Percentiles rank a stretch among this genome's conserved stretches.
Conservation (phyloP, 92 coral and sea anemone species). For the Epizoanthus illoricatus region DNA sequence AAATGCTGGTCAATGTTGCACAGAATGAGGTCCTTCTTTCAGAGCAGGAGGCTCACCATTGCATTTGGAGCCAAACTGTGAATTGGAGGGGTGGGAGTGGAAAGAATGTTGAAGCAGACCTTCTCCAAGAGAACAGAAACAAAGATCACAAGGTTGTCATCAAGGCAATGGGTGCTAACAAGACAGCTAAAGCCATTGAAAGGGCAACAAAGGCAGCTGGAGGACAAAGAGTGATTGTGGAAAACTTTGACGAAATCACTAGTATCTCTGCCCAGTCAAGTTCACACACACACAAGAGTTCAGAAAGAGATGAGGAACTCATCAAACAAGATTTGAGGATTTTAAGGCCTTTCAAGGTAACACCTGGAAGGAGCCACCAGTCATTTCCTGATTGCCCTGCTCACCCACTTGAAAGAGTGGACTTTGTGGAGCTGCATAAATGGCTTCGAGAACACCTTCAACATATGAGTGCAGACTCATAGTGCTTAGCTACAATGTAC, state of each 20-base stretch:
- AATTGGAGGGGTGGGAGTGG: slow-evolving; percentile 39
- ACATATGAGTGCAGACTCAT: slow-evolving; percentile 14
- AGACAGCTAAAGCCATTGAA: slow-evolving; percentile 51
- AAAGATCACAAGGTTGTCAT: slow-evolving; percentile 35
- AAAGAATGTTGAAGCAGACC: slow-evolving; percentile 40
- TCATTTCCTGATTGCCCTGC: slow-evolving; percentile 42
- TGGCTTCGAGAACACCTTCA: slow-evolving; percentile 38
- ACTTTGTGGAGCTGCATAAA: slow-evolving; percentile 40
- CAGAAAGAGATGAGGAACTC: slow-evolving; percentile 39
- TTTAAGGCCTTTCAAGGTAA: slow-evolving; percentile 44
- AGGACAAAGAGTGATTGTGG: slow-evolving; percentile 50
- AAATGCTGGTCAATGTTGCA: slow-evolving; percentile 31
- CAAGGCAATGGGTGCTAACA: slow-evolving; percentile 60
- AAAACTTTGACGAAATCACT: slow-evolving; percentile 45
- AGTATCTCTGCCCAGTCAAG: slow-evolving; percentile 30
- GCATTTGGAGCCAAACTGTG: slow-evolving; percentile 31
- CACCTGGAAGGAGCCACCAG: slow-evolving; percentile 32
- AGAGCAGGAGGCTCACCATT: slow-evolving; percentile 26
- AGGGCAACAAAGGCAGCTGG: slow-evolving; percentile 49
- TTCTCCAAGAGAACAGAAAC: slow-evolving; percentile 39
- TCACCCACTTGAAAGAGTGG: slow-evolving; percentile 48
- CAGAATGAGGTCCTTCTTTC: slow-evolving; percentile 36
- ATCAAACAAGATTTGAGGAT: slow-evolving; percentile 44
- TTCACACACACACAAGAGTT: slow-evolving; percentile 40
- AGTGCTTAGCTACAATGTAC: background rate